Conservation (phyloP, 2,797 vertebrate species). For the Carduelis carduelis region DNA sequence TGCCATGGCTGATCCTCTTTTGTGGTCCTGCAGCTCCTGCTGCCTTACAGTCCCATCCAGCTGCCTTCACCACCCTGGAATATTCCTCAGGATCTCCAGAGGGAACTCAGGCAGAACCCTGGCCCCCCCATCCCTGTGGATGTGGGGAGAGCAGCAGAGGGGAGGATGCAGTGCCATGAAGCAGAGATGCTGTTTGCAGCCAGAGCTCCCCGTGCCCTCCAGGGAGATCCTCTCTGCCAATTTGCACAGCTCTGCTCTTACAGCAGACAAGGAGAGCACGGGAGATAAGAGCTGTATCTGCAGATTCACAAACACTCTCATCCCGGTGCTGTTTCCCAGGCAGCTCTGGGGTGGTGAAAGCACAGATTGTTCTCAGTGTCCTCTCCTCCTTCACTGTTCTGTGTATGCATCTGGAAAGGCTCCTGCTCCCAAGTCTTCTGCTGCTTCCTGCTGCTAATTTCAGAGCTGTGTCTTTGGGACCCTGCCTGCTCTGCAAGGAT, state of each 20-base stretch:
- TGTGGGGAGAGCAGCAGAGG: neutral
- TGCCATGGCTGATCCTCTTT: neutral
- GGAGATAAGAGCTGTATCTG: neutral
- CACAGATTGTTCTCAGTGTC: neutral
- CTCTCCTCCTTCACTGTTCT: neutral
- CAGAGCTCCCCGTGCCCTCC: rapidly evolving
- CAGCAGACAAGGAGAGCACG: neutral
- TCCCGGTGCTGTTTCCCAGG: neutral
- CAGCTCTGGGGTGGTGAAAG: neutral
- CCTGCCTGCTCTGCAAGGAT: neutral
- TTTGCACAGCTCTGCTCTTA: neutral
- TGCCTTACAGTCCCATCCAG: neutral
- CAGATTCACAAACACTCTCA: neutral
- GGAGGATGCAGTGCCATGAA: rapidly evolving
- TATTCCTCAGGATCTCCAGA: neutral
- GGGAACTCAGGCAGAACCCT: neutral
- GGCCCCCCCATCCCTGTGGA: rapidly evolving
- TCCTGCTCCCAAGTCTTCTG: neutral
- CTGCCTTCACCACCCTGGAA: neutral
- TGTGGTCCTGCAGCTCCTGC: neutral
- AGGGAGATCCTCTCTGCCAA: neutral
- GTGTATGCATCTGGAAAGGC: neutral
- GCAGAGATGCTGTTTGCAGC: neutral
- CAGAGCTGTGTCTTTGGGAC: neutral
- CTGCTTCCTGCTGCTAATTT: neutral